Percentiles rank a stretch among this genome's conserved stretches.
Conservation (phyloP, 2,888 invertebrate genomes). For the Apotomis turbidana region DNA sequence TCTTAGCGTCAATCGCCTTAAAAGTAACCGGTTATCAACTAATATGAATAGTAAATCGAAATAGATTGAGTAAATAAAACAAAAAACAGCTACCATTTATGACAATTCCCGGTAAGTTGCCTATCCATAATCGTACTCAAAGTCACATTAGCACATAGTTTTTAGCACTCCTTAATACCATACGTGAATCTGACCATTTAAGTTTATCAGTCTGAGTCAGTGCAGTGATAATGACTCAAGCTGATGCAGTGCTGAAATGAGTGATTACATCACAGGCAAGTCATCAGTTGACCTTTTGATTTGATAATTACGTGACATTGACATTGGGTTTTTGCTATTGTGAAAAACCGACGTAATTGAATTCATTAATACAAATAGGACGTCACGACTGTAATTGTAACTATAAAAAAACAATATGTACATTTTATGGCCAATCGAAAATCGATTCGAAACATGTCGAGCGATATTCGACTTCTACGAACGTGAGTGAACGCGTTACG, state of each 20-base stretch:
- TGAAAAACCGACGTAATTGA: neutral
- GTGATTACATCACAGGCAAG: constrained; percentile 29
- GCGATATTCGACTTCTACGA: too few relatives aligned
- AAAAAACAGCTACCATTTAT: neutral
- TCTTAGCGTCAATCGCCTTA: neutral
- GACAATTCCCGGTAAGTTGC: neutral
- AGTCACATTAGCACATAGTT: neutral
- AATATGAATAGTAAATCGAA: neutral
- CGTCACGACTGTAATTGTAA: neutral
- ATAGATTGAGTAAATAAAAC: neutral
- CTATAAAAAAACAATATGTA: too few relatives aligned
- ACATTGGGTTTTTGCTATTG: constrained; percentile 21
- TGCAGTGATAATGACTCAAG: constrained; percentile 24
- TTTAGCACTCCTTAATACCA: neutral
- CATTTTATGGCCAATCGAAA: too few relatives aligned
- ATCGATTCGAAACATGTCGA: too few relatives aligned
- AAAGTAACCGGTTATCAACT: neutral
- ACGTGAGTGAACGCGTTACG: too few relatives aligned
- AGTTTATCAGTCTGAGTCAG: constrained; percentile 8
- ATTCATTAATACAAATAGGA: neutral
- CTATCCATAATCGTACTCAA: neutral
- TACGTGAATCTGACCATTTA: constrained; percentile 17
- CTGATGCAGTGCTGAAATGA: constrained; percentile 25
- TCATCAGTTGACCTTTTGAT: constrained; percentile 21
- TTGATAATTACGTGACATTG: constrained; percentile 22